These are phyloP conservation scores for Sphaerophoria taeniata DNA, from an alignment of 2,888 invertebrate genomes.

Conservation along the genomic window DNA sequence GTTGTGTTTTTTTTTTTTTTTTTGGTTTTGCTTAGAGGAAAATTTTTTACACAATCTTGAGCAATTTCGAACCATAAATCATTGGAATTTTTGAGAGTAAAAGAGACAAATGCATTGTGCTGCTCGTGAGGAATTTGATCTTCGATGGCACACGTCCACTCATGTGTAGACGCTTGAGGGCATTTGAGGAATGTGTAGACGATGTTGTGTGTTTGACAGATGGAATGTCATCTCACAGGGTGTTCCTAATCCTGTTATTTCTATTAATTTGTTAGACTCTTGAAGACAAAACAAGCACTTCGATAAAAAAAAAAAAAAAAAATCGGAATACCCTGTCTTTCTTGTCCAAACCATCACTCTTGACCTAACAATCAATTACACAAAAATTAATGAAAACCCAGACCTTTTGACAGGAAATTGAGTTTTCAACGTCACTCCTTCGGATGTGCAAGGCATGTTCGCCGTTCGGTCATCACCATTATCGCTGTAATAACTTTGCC, in stretches of 20 bases:
- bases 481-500: conserved; percentile 39
- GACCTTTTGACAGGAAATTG: conserved; percentile 61
- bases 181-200: conserved; percentile 44
- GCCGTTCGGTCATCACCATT: conserved; percentile 38
- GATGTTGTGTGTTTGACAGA: background rate
- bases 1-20: background rate
- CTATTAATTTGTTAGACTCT: too few species aligned
- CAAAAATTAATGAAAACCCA: conserved; percentile 58
- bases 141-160: conserved; percentile 41
- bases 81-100: conserved; percentile 22
- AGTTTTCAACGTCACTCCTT: conserved; percentile 50
- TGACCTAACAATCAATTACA: conserved; percentile 51
- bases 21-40: conserved; percentile 25
- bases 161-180: conserved; percentile 50
- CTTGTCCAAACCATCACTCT: background rate
- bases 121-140: background rate
- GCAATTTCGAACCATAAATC: conserved; percentile 55
- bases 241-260: too few species aligned
- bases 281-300: too few species aligned
- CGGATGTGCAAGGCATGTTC: conserved; percentile 14
- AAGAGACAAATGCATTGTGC: conserved; percentile 40
- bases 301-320: too few species aligned
- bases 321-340: conserved; percentile 7
- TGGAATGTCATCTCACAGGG: conserved; percentile 9
- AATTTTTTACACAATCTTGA: conserved; percentile 51